Evolutionary conservation across 1,140 invertebrate species (phyloP).

Genomic region (Zaprionus gabonicus): DNA sequence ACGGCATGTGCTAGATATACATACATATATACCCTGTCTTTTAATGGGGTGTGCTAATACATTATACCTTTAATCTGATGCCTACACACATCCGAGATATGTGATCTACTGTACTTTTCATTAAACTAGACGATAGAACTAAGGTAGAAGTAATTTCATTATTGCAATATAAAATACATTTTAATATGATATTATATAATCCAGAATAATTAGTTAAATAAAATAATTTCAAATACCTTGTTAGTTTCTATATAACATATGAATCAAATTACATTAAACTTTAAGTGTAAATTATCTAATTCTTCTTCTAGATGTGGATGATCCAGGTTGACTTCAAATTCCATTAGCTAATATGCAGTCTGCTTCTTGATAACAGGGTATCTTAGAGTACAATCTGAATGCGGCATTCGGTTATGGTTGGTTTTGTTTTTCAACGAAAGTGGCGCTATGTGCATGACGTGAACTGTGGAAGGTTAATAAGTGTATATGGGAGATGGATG

Average conservation of each 20-base stretch:
- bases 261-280: too few relatives aligned
- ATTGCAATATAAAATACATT: neutral
- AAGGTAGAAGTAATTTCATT: neutral
- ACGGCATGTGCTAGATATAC: neutral
- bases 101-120: too few relatives aligned
- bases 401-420: neutral
- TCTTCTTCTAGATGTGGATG: neutral
- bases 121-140: neutral
- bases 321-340: neutral
- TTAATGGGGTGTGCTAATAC: neutral
- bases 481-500: conserved; percentile 22
- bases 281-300: too few relatives aligned
- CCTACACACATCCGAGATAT: neutral
- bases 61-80: neutral
- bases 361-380: neutral
- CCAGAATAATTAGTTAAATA: neutral
- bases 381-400: neutral
- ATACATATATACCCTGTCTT: conserved; percentile 11
- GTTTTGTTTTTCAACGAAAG: conserved; percentile 34
- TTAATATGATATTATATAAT: neutral
- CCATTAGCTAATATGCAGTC: neutral
- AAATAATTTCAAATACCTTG: neutral
- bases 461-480: conserved; percentile 45
- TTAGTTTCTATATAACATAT: neutral
- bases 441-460: conserved; percentile 74